Evolutionary conservation across 2,113 vertebrate genomes (phyloP), one percentile per base, ranked within the genome.

Genomic region (Ctenomys sociabilis): DNA sequence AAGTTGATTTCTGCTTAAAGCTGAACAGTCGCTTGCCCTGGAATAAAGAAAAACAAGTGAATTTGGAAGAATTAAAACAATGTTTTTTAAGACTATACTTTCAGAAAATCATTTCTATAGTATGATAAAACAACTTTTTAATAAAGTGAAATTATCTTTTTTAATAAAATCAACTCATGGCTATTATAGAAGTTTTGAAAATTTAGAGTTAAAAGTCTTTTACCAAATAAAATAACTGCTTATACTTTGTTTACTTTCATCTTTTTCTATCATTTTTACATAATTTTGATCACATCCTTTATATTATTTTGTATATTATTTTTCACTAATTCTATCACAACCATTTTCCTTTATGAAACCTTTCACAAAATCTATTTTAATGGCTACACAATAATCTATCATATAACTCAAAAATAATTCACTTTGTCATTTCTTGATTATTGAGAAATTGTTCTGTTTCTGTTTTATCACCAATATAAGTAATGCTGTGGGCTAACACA

Each of bases 381-480:
- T 85, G 35, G 7, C 19, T 87, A 6, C 30, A 43, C 52, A 52
- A 37, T 63, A 49, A 40, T 26, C 22, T 3, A 49, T 78, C 86
- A 63, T 28, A 81, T 5, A 92, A 35, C 16, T 63, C 35, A 72
- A 66, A 90, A 37, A 68, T n/a, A 94, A 91, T 88, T 94, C 30
- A 70, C 43, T 68, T 75, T 43, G 73, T 75, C 13, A 89, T 86
- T 93, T 88, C 37, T 96, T 95, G 37, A 94, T 91, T 95, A 59
- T n/a, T 37, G 70, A 93, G 43, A 82, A 66, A 91, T 63, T 86
- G 82, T 77, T 90, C 93, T 81, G 61, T 75, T 92, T 95, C 64
- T 96, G 32, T 83, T 91, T 96, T 88, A 87, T 94, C 45, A 63
- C 59, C n/a, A 91, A 61, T 73, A 45, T 49, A 96, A 91, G 45